A percentile compares a stretch with the other conserved stretches of the same genome.
phyloP scores from a whole-genome alignment of 2,888 invertebrate genomes.

The Trypoxylon attenuatum region DNA sequence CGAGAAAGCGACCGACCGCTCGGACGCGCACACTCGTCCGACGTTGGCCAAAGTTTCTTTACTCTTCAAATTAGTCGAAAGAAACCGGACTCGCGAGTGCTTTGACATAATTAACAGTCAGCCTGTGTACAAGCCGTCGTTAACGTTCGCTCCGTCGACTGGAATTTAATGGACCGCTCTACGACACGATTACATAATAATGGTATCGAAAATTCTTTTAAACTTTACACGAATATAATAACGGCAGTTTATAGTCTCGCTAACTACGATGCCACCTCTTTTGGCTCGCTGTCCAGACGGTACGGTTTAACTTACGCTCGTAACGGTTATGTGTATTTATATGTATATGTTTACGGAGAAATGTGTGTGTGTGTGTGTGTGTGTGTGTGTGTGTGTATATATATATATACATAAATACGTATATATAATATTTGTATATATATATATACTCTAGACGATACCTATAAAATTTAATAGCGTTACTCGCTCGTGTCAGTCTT shows the following conservation, averaged over 20 bases:
- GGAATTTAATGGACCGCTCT: not conserved
- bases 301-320: not conserved
- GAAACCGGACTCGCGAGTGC: not conserved
- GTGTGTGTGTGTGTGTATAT: not conserved
- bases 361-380: not conserved
- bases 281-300: not conserved
- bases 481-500: not conserved
- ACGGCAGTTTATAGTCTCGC: not conserved
- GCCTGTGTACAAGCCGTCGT: constrained; percentile 1
- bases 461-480: not conserved
- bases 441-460: not conserved
- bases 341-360: no score
- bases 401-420: not conserved
- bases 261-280: not conserved
- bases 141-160: not conserved
- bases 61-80: not conserved
- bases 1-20: no score
- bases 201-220: not conserved
- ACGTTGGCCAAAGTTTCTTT: not conserved
- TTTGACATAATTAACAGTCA: not conserved
- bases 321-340: not conserved
- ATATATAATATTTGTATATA: not conserved
- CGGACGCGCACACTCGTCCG: not conserved
- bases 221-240: constrained; percentile 1
- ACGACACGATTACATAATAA: not conserved